Conservation (phyloP, 2,888 invertebrate genomes). For the Nasonovia ribisnigri region DNA sequence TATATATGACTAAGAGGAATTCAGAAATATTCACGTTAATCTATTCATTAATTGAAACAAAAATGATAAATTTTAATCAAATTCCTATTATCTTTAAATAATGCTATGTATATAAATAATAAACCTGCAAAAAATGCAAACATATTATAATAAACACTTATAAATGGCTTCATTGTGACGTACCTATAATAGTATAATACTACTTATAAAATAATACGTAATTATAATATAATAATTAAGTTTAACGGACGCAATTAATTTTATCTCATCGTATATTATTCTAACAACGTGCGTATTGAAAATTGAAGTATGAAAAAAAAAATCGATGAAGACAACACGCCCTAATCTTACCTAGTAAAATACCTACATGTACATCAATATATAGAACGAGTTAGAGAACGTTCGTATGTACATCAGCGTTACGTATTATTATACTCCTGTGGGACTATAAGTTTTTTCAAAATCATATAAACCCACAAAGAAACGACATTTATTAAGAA, state of each 20-base stretch:
- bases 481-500: constrained; percentile 10
- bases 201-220: constrained; percentile 9
- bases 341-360: neutral
- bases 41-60: neutral
- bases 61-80: neutral
- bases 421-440: neutral
- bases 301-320: neutral
- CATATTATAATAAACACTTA: neutral
- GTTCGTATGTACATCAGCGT: neutral
- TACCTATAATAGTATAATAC: neutral
- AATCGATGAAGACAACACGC: constrained; percentile 7
- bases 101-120: neutral
- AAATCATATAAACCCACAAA: neutral
- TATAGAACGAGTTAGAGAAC: neutral
- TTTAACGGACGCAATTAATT: neutral
- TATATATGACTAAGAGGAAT: neutral
- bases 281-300: neutral
- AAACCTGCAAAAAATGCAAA: neutral
- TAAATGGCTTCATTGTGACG: neutral
- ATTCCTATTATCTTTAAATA: neutral
- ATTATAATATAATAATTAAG: neutral
- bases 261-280: neutral
- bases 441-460: neutral
- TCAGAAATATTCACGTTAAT: neutral
- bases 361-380: neutral